phyloP scores from a whole-genome alignment of 2,113 vertebrate genomes.

The Spea bombifrons region DNA sequence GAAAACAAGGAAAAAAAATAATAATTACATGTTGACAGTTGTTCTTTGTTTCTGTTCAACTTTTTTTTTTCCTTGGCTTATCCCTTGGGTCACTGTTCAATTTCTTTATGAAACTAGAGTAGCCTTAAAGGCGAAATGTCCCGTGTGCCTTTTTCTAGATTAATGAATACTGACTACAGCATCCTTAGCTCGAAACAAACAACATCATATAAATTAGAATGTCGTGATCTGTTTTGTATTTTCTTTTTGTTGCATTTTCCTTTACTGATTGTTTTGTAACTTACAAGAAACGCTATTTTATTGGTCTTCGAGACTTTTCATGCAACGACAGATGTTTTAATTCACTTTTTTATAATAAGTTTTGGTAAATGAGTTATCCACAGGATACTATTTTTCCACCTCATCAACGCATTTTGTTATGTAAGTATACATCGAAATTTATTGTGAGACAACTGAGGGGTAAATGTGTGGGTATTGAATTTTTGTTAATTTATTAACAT shows the following conservation, averaged over 20 bases:
- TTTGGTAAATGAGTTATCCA: too few species aligned
- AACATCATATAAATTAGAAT: conserved; percentile 21
- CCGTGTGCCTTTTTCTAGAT: conserved; percentile 12
- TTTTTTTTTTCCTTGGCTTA: conserved; percentile 23
- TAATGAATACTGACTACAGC: conserved; percentile 39
- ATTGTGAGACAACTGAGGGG: too few species aligned
- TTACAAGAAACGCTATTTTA: background rate
- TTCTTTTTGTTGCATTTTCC: background rate
- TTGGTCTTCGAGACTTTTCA: background rate
- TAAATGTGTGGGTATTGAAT: too few species aligned
- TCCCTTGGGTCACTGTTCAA: conserved; percentile 37
- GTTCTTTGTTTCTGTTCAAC: conserved; percentile 35
- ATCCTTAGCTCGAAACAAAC: conserved; percentile 36
- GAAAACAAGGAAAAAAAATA: conserved; percentile 36
- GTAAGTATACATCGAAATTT: too few species aligned
- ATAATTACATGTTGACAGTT: conserved; percentile 44
- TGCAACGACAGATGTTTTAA: background rate
- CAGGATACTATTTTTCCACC: too few species aligned
- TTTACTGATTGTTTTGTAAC: background rate
- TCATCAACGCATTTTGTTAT: too few species aligned
- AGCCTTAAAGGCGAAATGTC: conserved; percentile 26
- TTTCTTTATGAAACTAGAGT: conserved; percentile 34
- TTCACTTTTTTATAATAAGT: too few species aligned
- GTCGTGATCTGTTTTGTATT: conserved; percentile 23
- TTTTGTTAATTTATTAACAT: too few species aligned